Evolutionary conservation across 2,888 invertebrate genomes (phyloP).

Genomic region (Tupiocoris notatus): DNA sequence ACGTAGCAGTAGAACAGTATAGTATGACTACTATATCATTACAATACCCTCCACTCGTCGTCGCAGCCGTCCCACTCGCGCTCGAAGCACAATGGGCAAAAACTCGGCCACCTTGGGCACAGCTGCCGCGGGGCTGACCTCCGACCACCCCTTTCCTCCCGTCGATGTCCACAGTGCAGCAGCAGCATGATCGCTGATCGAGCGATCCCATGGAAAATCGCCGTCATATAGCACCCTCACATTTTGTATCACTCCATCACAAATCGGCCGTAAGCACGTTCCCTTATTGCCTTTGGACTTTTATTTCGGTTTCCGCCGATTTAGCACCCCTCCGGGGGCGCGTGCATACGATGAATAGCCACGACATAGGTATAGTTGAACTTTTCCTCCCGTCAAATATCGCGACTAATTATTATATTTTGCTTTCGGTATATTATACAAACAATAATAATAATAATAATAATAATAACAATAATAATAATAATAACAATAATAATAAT

Average conservation of each 20-base stretch:
- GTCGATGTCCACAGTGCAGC: no score
- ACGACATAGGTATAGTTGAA: no score
- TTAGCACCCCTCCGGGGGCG: background rate
- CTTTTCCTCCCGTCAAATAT: no score
- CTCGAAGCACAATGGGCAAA: background rate
- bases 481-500: no score
- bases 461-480: no score
- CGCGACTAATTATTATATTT: no score
- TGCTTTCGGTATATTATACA: no score
- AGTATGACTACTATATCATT: background rate
- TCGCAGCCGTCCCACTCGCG: background rate
- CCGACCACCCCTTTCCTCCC: background rate
- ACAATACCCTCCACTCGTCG: background rate
- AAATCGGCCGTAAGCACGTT: background rate
- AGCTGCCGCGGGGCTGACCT: background rate
- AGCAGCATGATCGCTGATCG: background rate
- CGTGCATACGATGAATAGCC: no score
- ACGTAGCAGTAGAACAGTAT: background rate
- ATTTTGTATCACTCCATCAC: background rate
- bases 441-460: no score
- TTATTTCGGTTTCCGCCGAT: background rate
- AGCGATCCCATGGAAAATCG: background rate
- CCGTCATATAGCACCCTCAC: background rate
- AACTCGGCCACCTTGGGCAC: background rate
- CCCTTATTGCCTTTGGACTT: background rate